Evolutionary conservation across 2,888 invertebrate genomes (phyloP).

Genomic region (Drosophila infuscata): DNA sequence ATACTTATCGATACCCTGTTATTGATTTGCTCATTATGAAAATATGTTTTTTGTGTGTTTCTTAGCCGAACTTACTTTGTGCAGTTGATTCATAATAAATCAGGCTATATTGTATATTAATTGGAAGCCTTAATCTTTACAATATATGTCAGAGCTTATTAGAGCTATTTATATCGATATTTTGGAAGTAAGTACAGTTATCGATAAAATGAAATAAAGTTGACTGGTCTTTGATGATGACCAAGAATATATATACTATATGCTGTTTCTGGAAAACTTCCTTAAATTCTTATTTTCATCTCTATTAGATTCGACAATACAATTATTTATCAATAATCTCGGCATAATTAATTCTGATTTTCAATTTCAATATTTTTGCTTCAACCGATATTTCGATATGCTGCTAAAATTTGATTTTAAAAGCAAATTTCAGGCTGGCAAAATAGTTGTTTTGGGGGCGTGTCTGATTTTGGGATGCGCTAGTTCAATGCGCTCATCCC

Average conservation of each 20-base stretch:
- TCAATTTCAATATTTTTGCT: too few species aligned
- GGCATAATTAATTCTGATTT: background rate
- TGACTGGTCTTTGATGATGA: background rate
- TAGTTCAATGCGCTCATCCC: slow-evolving; percentile 74
- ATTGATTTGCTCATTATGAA: background rate
- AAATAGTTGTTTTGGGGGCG: slow-evolving; percentile 11
- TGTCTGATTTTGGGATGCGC: slow-evolving; percentile 35
- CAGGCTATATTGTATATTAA: background rate
- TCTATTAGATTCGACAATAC: background rate
- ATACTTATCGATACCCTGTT: background rate
- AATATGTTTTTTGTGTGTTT: background rate
- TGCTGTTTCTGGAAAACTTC: background rate
- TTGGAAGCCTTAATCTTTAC: too few species aligned
- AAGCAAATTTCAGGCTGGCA: background rate
- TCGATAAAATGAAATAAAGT: background rate
- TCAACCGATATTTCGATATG: background rate
- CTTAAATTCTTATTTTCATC: background rate
- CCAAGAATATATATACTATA: background rate
- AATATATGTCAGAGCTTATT: too few species aligned
- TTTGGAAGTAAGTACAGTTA: background rate
- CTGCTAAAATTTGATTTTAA: background rate
- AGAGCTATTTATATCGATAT: background rate
- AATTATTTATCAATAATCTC: background rate
- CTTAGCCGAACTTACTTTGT: background rate
- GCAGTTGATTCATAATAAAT: background rate